Conservation (phyloP, 1,140 invertebrate species). For the Bombus affinis region DNA sequence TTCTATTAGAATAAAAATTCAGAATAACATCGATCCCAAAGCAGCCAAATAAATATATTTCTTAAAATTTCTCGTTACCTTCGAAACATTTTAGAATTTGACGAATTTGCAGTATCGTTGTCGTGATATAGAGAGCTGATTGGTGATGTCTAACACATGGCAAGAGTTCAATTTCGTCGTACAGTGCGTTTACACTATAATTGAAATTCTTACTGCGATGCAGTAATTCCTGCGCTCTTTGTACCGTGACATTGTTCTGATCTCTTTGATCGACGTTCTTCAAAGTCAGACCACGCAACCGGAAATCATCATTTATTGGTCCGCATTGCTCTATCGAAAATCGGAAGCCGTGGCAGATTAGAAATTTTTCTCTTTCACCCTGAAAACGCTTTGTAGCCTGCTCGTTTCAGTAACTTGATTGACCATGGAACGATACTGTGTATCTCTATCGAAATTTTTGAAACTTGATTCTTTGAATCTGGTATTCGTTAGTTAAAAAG, state of each 20-base stretch:
- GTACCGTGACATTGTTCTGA: slow-evolving; percentile 11
- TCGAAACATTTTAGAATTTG: slow-evolving; percentile 26
- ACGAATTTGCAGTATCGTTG: slow-evolving; percentile 39
- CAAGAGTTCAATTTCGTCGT: slow-evolving; percentile 33
- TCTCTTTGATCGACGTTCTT: slow-evolving; percentile 59
- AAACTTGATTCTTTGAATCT: background rate
- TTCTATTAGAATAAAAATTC: no score
- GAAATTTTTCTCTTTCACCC: slow-evolving; percentile 4
- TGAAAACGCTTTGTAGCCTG: background rate
- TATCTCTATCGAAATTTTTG: background rate
- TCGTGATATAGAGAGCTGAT: slow-evolving; percentile 8
- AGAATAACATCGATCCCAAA: no score
- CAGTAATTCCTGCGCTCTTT: slow-evolving; percentile 60
- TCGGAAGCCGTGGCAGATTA: background rate
- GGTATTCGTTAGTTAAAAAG: background rate
- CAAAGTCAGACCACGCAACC: slow-evolving; percentile 49
- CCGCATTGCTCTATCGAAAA: background rate
- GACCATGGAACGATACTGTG: background rate
- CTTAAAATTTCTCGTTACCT: background rate
- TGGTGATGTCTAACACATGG: slow-evolving; percentile 35
- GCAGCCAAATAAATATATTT: background rate
- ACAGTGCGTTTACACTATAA: slow-evolving; percentile 46
- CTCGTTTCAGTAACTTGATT: background rate
- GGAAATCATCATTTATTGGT: slow-evolving; percentile 62
- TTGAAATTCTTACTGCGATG: slow-evolving; percentile 62